phyloP scores from a whole-genome alignment of 2,113 vertebrate genomes.

The Apeltes quadracus region DNA sequence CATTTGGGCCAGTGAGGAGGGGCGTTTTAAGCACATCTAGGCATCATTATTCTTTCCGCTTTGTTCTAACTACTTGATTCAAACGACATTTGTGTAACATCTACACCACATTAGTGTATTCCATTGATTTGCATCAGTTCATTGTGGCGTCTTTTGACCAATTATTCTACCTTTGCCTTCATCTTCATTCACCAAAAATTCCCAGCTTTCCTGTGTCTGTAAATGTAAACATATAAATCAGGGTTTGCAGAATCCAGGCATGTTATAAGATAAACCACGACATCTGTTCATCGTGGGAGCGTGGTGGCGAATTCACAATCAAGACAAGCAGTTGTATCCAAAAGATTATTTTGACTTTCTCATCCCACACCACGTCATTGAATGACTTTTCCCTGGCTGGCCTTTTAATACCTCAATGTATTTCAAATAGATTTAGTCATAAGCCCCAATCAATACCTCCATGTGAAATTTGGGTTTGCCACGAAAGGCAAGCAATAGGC shows the following conservation, averaged over 20 bases:
- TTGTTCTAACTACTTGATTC: conserved; percentile 71
- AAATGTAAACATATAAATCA: background rate
- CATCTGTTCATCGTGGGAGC: conserved; percentile 8
- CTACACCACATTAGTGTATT: conserved; percentile 57
- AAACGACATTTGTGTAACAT: conserved; percentile 71
- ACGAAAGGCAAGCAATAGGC: conserved; percentile 38
- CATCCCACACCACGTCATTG: conserved; percentile 32
- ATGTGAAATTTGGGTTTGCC: conserved; percentile 57
- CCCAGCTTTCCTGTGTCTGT: background rate
- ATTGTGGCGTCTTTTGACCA: conserved; percentile 38
- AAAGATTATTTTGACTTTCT: conserved; percentile 44
- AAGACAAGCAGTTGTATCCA: conserved; percentile 10
- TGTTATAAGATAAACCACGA: conserved; percentile 7
- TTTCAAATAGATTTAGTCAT: conserved; percentile 66
- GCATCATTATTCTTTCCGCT: conserved; percentile 54
- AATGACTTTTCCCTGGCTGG: conserved; percentile 19
- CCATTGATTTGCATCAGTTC: conserved; percentile 37
- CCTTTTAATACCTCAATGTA: conserved; percentile 56
- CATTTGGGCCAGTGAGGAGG: conserved; percentile 44
- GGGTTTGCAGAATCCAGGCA: background rate
- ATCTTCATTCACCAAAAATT: conserved; percentile 18
- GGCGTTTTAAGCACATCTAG: conserved; percentile 57
- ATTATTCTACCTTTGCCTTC: conserved; percentile 29
- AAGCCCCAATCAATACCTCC: conserved; percentile 62
- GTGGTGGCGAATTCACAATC: background rate